Conservation (phyloP, 2,888 invertebrate genomes). For the Tetragonisca angustula region DNA sequence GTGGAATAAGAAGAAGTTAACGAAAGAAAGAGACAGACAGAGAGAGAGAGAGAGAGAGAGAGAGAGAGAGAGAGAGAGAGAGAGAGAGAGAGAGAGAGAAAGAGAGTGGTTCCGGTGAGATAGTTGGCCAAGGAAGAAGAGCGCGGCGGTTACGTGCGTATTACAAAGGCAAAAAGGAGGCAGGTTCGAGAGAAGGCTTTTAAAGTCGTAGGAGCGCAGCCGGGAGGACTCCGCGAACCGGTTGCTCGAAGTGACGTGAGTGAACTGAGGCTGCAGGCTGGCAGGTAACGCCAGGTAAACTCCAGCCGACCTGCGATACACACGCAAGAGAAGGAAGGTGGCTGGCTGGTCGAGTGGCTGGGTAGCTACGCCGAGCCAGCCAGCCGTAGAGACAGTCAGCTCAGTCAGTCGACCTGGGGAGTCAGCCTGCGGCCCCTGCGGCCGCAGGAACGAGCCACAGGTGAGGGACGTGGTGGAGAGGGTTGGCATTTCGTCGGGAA, state of each 20-base stretch:
- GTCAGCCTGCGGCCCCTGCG: constrained; percentile 72
- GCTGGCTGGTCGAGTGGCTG: constrained; percentile 70
- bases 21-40: background rate
- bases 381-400: constrained; percentile 78
- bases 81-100: background rate
- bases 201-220: constrained; percentile 67
- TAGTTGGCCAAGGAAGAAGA: constrained; percentile 40
- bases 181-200: constrained; percentile 58
- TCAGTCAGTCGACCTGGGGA: constrained; percentile 73
- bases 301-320: constrained; percentile 77
- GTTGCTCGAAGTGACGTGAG: constrained; percentile 84
- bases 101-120: background rate
- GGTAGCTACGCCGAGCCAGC: constrained; percentile 70
- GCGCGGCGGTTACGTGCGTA: constrained; percentile 53
- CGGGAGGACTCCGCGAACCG: constrained; percentile 79
- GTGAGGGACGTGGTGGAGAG: constrained; percentile 58
- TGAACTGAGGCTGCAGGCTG: constrained; percentile 82
- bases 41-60: background rate
- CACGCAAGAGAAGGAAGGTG: constrained; percentile 64
- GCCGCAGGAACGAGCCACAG: constrained; percentile 70
- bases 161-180: constrained; percentile 49
- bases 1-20: background rate
- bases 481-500: constrained; percentile 22
- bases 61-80: background rate
- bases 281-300: constrained; percentile 84